Evolutionary conservation across 2,113 vertebrate genomes (phyloP).

Genomic region (Alligator mississippiensis): DNA sequence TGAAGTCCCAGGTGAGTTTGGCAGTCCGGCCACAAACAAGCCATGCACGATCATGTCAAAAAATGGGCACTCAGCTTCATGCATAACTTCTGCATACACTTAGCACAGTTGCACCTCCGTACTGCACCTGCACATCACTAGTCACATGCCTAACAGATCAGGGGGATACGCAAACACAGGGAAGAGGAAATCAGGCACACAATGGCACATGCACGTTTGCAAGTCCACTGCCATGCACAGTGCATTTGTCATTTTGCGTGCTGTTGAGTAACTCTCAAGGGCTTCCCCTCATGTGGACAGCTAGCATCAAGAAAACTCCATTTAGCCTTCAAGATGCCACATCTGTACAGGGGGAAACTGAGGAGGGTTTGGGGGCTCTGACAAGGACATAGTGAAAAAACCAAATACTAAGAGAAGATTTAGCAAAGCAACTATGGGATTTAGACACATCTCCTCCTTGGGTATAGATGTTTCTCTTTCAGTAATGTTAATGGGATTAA

Average conservation of each 20-base stretch:
- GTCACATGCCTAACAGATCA: not conserved
- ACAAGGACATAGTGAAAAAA: not conserved
- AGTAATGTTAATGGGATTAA: not conserved
- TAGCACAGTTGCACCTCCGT: no score
- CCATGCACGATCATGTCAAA: not conserved
- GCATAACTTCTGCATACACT: not conserved
- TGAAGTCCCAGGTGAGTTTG: no score
- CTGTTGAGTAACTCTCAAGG: not conserved
- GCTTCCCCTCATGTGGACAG: not conserved
- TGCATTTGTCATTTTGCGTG: fast-evolving
- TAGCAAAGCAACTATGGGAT: not conserved
- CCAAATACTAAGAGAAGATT: not conserved
- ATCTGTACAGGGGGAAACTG: not conserved
- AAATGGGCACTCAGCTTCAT: not conserved
- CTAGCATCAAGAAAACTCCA: not conserved
- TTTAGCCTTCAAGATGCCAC: not conserved
- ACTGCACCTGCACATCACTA: not conserved
- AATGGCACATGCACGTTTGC: not conserved
- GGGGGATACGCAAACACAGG: not conserved
- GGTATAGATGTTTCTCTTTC: not conserved
- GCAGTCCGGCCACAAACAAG: not conserved
- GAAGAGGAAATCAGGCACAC: not conserved
- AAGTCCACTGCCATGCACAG: not conserved
- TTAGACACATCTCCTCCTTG: not conserved
- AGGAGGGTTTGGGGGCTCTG: not conserved